phyloP scores from a whole-genome alignment of 2,797 vertebrate genomes.

The Rhabdomys pumilio region DNA sequence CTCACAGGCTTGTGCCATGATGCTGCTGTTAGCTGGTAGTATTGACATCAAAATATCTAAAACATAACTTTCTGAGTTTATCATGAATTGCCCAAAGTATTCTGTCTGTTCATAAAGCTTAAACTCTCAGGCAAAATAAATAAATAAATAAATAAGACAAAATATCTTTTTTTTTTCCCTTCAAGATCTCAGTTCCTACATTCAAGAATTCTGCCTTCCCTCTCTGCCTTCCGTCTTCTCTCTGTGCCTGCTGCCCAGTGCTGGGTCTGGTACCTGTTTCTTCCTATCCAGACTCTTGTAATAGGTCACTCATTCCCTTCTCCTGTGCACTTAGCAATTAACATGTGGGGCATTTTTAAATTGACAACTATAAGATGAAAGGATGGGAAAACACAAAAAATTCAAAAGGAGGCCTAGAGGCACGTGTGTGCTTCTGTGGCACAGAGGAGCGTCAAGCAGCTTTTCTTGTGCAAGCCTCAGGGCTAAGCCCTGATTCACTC shows the following conservation, averaged over 20 bases:
- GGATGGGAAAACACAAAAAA: constrained; percentile 20
- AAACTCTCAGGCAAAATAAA: background rate
- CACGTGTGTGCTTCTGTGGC: background rate
- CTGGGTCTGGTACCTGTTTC: background rate
- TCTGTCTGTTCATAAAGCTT: constrained; percentile 26
- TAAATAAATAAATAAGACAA: background rate
- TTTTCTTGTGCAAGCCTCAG: constrained; percentile 1
- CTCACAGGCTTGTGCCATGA: background rate
- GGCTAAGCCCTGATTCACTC: constrained; percentile 24
- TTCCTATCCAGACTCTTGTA: background rate
- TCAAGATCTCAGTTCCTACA: constrained; percentile 5
- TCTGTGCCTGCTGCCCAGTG: background rate
- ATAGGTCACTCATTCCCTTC: background rate
- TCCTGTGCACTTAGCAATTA: constrained; percentile 19
- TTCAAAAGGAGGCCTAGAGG: constrained; percentile 55
- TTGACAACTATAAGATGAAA: background rate
- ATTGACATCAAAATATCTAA: constrained; percentile 48
- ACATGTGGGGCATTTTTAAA: constrained; percentile 49
- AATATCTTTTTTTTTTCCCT: background rate
- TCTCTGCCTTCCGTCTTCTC: background rate
- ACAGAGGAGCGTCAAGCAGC: background rate
- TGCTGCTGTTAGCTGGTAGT: background rate
- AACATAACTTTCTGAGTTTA: constrained; percentile 25
- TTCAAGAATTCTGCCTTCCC: constrained; percentile 40
- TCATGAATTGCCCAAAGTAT: background rate